A percentile compares a stretch with the other conserved stretches of the same genome.
Evolutionary conservation across 1,140 invertebrate genomes (phyloP).

Genomic region (Bombus confusus): DNA sequence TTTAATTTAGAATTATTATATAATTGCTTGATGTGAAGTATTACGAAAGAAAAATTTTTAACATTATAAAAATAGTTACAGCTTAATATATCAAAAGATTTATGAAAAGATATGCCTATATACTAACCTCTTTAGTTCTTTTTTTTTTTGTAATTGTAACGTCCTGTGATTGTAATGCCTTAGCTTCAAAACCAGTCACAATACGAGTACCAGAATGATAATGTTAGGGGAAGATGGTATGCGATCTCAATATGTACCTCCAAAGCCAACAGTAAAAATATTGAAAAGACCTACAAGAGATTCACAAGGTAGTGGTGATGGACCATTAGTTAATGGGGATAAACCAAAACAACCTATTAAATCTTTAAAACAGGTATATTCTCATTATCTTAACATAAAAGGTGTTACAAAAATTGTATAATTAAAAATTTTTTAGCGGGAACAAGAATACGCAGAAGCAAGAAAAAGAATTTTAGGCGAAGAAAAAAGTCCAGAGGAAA

Average conservation of each 20-base stretch:
- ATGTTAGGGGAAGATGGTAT: constrained; percentile 79
- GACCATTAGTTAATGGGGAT: constrained; percentile 84
- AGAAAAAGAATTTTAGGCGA: constrained; percentile 92
- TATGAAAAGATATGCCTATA: neutral
- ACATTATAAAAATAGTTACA: neutral
- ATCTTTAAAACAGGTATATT: constrained; percentile 88
- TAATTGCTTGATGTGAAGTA: neutral
- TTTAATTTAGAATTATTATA: neutral
- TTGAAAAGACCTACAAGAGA: constrained; percentile 87
- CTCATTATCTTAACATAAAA: neutral
- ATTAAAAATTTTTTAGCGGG: constrained; percentile 82
- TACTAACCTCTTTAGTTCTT: neutral
- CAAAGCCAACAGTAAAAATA: constrained; percentile 91
- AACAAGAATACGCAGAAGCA: constrained; percentile 94
- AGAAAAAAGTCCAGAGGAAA: constrained; percentile 89
- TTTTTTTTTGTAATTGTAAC: neutral
- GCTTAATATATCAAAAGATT: no score
- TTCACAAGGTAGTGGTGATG: constrained; percentile 78
- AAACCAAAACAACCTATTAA: constrained; percentile 90
- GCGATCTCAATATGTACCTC: constrained; percentile 84
- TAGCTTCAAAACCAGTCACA: constrained; percentile 70
- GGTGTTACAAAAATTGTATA: neutral
- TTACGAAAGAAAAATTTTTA: no score
- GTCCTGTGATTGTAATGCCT: constrained; percentile 47
- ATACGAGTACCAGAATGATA: constrained; percentile 76